Conservation (phyloP, 2,797 vertebrate genomes). For the Chelidonichthys spinosus region DNA sequence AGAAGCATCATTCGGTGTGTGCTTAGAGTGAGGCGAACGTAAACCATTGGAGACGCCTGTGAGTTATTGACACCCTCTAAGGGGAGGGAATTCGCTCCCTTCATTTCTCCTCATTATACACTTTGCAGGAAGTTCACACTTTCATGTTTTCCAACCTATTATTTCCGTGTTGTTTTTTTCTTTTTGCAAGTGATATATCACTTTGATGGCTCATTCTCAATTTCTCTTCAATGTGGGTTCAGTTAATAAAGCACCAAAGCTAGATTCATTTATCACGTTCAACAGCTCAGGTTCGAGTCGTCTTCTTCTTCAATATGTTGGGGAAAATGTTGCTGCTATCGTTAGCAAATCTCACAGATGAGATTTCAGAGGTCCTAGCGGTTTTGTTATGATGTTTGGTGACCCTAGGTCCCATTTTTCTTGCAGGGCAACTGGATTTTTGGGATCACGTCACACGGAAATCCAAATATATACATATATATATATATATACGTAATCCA, state of each 20-base stretch:
- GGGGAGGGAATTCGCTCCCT: constrained; percentile 2
- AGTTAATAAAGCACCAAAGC: constrained; percentile 6
- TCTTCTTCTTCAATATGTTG: background rate
- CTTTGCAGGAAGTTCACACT: constrained; percentile 19
- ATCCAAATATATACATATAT: no score
- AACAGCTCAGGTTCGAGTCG: background rate
- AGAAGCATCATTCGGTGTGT: background rate
- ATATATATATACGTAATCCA: no score
- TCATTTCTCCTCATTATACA: constrained; percentile 19
- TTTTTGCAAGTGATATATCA: constrained; percentile 4
- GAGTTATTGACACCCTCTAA: constrained; percentile 1
- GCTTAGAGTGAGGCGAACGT: background rate
- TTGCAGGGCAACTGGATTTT: no score
- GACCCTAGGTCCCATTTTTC: no score
- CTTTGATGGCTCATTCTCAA: constrained; percentile 21
- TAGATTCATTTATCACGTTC: constrained; percentile 7
- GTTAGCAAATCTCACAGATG: background rate
- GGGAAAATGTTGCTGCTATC: background rate
- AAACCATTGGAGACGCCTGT: background rate
- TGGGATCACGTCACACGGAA: no score
- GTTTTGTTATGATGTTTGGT: background rate
- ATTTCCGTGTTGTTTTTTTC: constrained; percentile 9
- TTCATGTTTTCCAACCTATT: constrained; percentile 19
- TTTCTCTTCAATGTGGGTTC: background rate
- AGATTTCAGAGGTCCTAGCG: background rate